phyloP scores from a whole-genome alignment of 2,797 vertebrate species.

The Chanos chanos region DNA sequence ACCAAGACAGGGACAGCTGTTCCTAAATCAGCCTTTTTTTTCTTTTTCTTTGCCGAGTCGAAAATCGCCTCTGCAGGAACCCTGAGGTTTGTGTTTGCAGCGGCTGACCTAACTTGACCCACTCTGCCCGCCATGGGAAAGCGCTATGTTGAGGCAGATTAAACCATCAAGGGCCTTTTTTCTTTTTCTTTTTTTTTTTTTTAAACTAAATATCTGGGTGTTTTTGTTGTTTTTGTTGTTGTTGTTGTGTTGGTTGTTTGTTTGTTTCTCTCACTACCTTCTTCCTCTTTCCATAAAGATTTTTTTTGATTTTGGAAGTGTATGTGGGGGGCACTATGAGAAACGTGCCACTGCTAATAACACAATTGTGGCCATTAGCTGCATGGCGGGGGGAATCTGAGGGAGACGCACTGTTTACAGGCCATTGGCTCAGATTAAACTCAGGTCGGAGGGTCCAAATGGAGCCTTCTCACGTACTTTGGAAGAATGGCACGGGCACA shows the following conservation, averaged over 20 bases:
- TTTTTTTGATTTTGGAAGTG: slow-evolving; percentile 31
- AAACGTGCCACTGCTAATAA: background rate
- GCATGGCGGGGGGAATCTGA: background rate
- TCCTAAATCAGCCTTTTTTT: slow-evolving; percentile 24
- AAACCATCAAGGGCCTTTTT: slow-evolving; percentile 50
- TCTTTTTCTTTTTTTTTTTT: no score
- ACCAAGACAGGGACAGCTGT: no score
- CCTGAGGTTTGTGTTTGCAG: slow-evolving; percentile 11
- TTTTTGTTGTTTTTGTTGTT: no score
- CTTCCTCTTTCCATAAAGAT: slow-evolving; percentile 3
- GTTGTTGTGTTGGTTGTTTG: no score
- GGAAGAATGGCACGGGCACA: background rate
- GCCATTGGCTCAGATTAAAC: no score
- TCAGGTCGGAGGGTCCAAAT: background rate
- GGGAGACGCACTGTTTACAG: no score
- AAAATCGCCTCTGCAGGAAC: background rate
- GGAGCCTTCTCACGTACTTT: background rate
- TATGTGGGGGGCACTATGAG: slow-evolving; percentile 45
- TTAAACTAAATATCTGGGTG: slow-evolving; percentile 38
- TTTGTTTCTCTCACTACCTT: background rate
- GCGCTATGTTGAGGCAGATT: slow-evolving; percentile 39
- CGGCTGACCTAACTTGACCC: slow-evolving; percentile 42
- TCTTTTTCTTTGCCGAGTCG: background rate
- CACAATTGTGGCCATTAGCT: background rate
- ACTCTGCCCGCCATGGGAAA: slow-evolving; percentile 19